These are phyloP conservation scores for Tetraodon nigroviridis DNA, from an alignment of 2,113 vertebrate species.

Conservation along the genomic window DNA sequence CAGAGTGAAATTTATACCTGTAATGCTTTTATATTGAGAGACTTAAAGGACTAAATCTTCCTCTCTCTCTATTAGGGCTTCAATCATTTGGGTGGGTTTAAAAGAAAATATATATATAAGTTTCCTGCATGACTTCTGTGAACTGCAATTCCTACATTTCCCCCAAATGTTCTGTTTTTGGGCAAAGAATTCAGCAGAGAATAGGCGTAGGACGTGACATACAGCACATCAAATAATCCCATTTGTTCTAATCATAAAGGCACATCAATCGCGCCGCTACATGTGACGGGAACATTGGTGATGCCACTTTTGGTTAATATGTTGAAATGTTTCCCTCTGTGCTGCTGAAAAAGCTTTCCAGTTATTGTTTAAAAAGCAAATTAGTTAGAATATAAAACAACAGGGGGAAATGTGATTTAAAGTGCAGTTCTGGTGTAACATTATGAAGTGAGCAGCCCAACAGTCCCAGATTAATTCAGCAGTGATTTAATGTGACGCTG, in stretches of 20 bases:
- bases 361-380: no score
- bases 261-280: no score
- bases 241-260: no score
- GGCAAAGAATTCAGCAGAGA: no score
- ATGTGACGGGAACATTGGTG: no score
- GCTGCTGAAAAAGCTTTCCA: background rate
- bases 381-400: no score
- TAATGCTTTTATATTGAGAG: slow-evolving; percentile 6
- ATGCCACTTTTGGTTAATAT: no score
- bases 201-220: no score
- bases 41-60: background rate
- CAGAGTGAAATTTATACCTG: slow-evolving; percentile 2
- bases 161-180: no score
- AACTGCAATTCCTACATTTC: background rate
- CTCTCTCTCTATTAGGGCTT: slow-evolving; percentile 1
- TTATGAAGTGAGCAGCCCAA: slow-evolving; percentile 15
- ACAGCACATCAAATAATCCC: no score
- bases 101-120: background rate
- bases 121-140: background rate
- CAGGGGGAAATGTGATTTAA: slow-evolving; percentile 9
- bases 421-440: slow-evolving; percentile 16
- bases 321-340: background rate
- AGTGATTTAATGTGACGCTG: slow-evolving; percentile 37
- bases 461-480: slow-evolving; percentile 28
- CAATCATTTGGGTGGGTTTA: background rate